Conservation (phyloP, 2,113 vertebrate genomes). For the Vidua macroura region DNA sequence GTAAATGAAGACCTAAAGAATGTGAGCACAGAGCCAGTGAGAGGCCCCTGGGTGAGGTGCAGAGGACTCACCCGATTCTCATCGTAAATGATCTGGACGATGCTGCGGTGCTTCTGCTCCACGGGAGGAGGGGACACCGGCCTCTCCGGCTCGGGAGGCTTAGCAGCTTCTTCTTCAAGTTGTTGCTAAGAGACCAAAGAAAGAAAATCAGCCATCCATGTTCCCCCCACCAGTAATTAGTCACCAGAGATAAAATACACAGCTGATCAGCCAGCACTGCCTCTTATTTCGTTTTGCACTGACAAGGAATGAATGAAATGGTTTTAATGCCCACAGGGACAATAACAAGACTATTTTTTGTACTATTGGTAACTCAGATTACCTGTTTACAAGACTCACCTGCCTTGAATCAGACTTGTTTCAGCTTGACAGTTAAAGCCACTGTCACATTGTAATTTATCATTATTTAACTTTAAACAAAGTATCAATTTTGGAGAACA, state of each 20-base stretch:
- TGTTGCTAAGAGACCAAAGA: constrained; percentile 92
- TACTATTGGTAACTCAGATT: neutral
- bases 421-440: neutral
- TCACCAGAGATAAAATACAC: constrained; percentile 38
- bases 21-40: neutral
- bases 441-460: neutral
- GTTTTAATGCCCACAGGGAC: neutral
- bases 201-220: constrained; percentile 63
- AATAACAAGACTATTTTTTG: neutral
- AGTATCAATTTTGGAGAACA: neutral
- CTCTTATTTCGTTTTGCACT: neutral
- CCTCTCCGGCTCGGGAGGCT: constrained; percentile 95
- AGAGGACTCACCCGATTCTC: constrained; percentile 88
- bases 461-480: neutral
- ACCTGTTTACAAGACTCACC: neutral
- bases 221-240: constrained; percentile 53
- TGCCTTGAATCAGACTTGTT: neutral
- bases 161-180: constrained; percentile 97
- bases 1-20: neutral
- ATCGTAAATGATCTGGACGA: constrained; percentile 98
- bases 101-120: constrained; percentile 98
- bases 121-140: constrained; percentile 96
- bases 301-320: neutral
- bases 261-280: constrained; percentile 3
- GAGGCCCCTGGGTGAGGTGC: neutral